These are phyloP conservation scores for Xanthostigma xanthostigma DNA, from an alignment of 2,888 invertebrate genomes.

Conservation along the genomic window DNA sequence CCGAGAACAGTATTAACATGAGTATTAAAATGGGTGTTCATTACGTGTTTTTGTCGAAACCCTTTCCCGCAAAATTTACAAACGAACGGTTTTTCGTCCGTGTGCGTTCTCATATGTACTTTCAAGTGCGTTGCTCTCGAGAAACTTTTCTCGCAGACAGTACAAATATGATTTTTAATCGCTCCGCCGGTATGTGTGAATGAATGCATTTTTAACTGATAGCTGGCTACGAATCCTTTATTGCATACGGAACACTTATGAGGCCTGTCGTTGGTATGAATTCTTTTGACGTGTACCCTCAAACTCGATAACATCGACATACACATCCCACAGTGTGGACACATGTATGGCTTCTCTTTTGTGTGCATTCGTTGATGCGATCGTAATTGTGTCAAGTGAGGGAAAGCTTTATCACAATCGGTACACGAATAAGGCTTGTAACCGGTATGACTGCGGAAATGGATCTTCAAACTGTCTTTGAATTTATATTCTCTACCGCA, in stretches of 20 bases:
- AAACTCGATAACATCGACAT: constrained; percentile 14
- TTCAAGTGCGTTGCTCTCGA: constrained; percentile 6
- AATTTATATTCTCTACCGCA: constrained; percentile 16
- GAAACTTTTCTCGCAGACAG: constrained; percentile 7
- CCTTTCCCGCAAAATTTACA: constrained; percentile 6
- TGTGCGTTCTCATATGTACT: constrained; percentile 7
- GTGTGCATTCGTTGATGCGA: constrained; percentile 16
- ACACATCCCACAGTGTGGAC: constrained; percentile 15
- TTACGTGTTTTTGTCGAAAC: constrained; percentile 7
- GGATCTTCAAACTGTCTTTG: constrained; percentile 6
- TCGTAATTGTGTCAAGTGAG: constrained; percentile 14
- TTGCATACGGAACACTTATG: constrained; percentile 15
- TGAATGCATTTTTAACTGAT: constrained; percentile 2
- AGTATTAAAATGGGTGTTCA: constrained; percentile 6
- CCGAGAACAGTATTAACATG: too few species aligned
- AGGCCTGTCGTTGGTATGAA: constrained; percentile 11
- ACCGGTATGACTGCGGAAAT: constrained; percentile 16
- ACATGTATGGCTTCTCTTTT: constrained; percentile 12
- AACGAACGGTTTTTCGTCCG: constrained; percentile 7
- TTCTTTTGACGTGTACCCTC: constrained; percentile 12
- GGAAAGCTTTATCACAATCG: constrained; percentile 14
- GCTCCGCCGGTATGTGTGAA: constrained; percentile 6
- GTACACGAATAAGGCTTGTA: constrained; percentile 15
- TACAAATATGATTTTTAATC: constrained; percentile 5
- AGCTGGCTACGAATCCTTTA: constrained; percentile 5